A percentile compares a stretch with the other conserved stretches of the same genome.
phyloP scores from a whole-genome alignment of 2,113 vertebrate species.

The Gavia stellata region DNA sequence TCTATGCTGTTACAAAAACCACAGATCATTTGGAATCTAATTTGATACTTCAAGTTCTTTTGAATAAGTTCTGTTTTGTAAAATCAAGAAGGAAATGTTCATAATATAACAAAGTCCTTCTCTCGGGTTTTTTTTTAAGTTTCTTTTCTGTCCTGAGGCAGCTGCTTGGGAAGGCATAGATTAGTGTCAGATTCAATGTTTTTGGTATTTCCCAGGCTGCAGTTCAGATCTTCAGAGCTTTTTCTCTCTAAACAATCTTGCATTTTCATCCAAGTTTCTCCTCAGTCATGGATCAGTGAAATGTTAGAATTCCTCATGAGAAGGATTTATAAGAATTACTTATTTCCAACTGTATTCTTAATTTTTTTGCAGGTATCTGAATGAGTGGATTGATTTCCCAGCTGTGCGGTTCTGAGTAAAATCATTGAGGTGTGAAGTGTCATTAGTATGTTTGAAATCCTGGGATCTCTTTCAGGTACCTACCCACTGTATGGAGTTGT shows the following conservation, averaged over 20 bases:
- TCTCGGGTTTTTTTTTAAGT: neutral
- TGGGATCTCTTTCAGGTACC: neutral
- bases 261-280: neutral
- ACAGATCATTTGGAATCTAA: neutral
- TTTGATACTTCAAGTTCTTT: neutral
- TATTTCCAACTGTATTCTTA: neutral
- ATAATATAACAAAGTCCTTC: neutral
- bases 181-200: neutral
- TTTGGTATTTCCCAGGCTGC: neutral
- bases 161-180: neutral
- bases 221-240: neutral
- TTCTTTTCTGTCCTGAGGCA: neutral
- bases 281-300: neutral
- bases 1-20: neutral
- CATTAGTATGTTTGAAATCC: neutral
- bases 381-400: neutral
- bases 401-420: neutral
- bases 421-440: neutral
- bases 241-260: neutral
- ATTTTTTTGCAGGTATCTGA: neutral
- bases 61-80: neutral
- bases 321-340: neutral
- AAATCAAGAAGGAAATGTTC: neutral
- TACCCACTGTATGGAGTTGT: neutral
- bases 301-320: neutral